Evolutionary conservation across 2,888 invertebrate species (phyloP).

Genomic region (Eudasyphora cyanicolor): DNA sequence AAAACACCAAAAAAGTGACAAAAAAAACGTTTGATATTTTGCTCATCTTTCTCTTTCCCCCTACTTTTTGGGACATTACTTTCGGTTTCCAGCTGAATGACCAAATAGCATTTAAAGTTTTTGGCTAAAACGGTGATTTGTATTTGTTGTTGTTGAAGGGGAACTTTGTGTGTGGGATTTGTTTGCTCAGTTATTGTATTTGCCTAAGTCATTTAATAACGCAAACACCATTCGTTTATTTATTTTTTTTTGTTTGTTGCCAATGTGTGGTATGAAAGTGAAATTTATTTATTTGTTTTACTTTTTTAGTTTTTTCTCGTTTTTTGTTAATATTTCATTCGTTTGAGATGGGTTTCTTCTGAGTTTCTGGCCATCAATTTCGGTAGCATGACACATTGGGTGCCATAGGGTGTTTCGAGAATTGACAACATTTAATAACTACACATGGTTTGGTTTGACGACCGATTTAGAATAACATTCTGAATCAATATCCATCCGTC

Average conservation of each 20-base stretch:
- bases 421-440: too few relatives aligned
- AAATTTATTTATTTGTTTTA: conserved; percentile 43
- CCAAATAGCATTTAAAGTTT: neutral
- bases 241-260: too few relatives aligned
- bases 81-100: neutral
- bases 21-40: neutral
- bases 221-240: conserved; percentile 8
- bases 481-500: too few relatives aligned
- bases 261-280: conserved; percentile 58
- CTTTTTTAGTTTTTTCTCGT: neutral
- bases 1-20: neutral
- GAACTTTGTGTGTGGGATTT: neutral
- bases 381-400: neutral
- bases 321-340: neutral
- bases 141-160: neutral
- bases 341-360: conserved; percentile 3
- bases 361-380: conserved; percentile 27
- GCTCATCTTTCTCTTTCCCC: neutral
- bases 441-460: too few relatives aligned
- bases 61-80: neutral
- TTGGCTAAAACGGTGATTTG: neutral
- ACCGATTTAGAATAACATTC: too few relatives aligned
- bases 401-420: neutral
- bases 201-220: neutral
- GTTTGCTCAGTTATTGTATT: neutral